Conservation (phyloP, 2,888 invertebrate genomes). For the Drosophila sordidula region DNA sequence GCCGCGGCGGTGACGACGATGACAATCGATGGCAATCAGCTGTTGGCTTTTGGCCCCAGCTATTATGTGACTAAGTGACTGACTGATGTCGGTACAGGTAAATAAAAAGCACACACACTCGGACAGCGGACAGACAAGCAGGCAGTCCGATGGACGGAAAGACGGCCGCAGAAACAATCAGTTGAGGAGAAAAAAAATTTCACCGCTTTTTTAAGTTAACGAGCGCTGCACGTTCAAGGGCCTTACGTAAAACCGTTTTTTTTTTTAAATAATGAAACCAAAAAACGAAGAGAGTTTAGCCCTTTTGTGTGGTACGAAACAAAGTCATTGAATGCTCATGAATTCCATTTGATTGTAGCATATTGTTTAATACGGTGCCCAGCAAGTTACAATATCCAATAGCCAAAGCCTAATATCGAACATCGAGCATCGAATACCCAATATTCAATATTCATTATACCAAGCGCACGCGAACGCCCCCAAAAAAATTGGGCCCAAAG, state of each 20-base stretch:
- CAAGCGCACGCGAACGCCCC: slow-evolving; percentile 49
- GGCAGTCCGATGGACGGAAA: background rate
- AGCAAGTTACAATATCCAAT: slow-evolving; percentile 19
- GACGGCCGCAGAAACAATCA: slow-evolving; percentile 34
- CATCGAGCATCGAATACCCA: background rate
- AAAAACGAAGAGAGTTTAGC: slow-evolving; percentile 55
- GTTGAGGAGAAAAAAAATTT: slow-evolving; percentile 64
- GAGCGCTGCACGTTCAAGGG: slow-evolving; percentile 76
- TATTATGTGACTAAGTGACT: slow-evolving; percentile 68
- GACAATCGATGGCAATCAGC: slow-evolving; percentile 51
- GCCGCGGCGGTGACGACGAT: slow-evolving; percentile 16
- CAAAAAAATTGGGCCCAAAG: slow-evolving; percentile 18
- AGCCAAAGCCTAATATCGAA: slow-evolving; percentile 12
- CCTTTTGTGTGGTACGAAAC: slow-evolving; percentile 63
- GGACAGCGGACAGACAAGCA: background rate
- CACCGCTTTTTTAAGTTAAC: slow-evolving; percentile 65
- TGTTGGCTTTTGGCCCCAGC: slow-evolving; percentile 38
- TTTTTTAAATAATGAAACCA: slow-evolving; percentile 41
- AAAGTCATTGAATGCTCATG: slow-evolving; percentile 48
- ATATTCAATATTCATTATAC: slow-evolving; percentile 25
- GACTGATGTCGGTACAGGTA: slow-evolving; percentile 54
- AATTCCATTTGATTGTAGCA: slow-evolving; percentile 65
- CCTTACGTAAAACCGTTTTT: slow-evolving; percentile 66
- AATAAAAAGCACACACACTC: slow-evolving; percentile 50
- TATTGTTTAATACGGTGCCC: slow-evolving; percentile 48